Evolutionary conservation across 2,888 invertebrate species (phyloP).

Genomic region (Drepana falcataria): DNA sequence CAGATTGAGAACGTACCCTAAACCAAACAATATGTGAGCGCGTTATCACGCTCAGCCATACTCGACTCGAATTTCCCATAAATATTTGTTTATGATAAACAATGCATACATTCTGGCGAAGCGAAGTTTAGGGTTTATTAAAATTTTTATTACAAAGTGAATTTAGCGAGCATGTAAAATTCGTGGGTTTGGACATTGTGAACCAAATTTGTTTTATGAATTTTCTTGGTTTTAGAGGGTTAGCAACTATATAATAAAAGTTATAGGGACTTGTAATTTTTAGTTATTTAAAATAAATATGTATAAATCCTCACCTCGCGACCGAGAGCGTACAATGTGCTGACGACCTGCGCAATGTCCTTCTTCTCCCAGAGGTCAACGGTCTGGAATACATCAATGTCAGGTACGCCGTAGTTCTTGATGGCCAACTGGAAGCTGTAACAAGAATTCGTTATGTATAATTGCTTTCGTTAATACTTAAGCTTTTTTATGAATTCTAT

Average conservation of each 20-base stretch:
- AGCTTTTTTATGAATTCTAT: too few species aligned
- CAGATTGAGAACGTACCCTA: conserved; percentile 50
- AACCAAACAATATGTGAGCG: conserved; percentile 56
- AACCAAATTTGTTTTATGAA: neutral
- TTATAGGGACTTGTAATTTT: too few species aligned
- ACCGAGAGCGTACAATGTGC: conserved; percentile 91
- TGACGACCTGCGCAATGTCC: conserved; percentile 91
- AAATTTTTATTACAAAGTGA: neutral
- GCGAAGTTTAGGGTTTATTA: neutral
- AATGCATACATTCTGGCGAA: conserved; percentile 6
- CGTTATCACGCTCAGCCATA: conserved; percentile 33
- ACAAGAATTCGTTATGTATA: conserved; percentile 1
- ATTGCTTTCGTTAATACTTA: neutral
- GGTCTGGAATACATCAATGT: conserved; percentile 97
- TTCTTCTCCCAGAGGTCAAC: conserved; percentile 98
- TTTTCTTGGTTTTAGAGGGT: too few species aligned
- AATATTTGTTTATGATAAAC: conserved; percentile 21
- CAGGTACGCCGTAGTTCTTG: conserved; percentile 92
- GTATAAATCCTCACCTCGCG: conserved; percentile 81
- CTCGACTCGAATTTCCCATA: conserved; percentile 29
- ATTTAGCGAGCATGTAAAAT: neutral
- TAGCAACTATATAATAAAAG: too few species aligned
- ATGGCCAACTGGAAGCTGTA: conserved; percentile 89
- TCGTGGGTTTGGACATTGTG: neutral
- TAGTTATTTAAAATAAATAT: neutral